Percentiles rank a stretch among this genome's conserved stretches.
phyloP scores from a whole-genome alignment of 64 coral and sea anemone species.

The Montipora cactus region DNA sequence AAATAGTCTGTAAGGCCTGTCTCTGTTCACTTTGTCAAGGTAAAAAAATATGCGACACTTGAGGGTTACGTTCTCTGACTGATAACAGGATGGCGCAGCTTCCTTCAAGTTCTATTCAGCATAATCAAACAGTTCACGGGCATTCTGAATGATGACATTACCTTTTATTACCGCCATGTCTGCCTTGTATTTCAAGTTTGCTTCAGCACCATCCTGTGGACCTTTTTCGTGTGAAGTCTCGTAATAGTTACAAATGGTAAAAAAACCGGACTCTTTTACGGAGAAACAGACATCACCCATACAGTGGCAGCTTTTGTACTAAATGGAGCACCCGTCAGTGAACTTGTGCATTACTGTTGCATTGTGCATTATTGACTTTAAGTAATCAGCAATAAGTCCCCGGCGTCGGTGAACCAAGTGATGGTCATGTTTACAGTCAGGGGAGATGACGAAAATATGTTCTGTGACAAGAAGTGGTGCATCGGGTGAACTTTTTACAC shows the following conservation, averaged over 20 bases:
- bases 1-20: background rate
- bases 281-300: slow-evolving; percentile 48
- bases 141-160: background rate
- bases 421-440: background rate
- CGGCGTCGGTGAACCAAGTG: background rate
- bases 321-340: background rate
- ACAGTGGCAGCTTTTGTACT: slow-evolving; percentile 53
- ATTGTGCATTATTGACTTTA: background rate
- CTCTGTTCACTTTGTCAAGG: background rate
- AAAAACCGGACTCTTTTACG: background rate
- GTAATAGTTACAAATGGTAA: slow-evolving; percentile 17
- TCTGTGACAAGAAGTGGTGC: background rate
- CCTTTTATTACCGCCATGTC: slow-evolving; percentile 21
- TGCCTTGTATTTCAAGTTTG: slow-evolving; percentile 50
- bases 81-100: background rate
- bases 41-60: background rate
- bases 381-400: background rate
- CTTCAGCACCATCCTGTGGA: slow-evolving; percentile 54
- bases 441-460: slow-evolving; percentile 44
- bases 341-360: slow-evolving; percentile 18
- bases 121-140: slow-evolving; percentile 29
- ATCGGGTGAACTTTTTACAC: background rate
- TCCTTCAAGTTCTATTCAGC: background rate
- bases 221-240: slow-evolving; percentile 57
- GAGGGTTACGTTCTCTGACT: background rate